Evolutionary conservation across 2,888 invertebrate genomes (phyloP), one percentile per base, ranked within the genome.

Genomic region (Hipparchia sbordonii): DNA sequence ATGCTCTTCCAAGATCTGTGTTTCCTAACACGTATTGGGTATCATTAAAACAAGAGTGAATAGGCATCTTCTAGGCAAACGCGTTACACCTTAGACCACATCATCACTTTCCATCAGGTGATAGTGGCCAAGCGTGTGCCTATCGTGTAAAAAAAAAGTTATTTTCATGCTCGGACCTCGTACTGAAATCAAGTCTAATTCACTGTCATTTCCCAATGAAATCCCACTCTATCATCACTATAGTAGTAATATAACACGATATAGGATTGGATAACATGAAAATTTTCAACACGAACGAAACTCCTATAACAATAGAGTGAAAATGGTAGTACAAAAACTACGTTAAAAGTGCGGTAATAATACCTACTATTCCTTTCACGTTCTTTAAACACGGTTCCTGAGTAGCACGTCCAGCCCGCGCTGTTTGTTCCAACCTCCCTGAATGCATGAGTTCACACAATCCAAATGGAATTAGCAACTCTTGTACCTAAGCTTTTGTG

Each of bases 401-500:
- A 7, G n/a, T n/a, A 13, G n/a, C 48, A 51, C 63, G 63, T 51
- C 63, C 0, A 0, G 48, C 48, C 8, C 12, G 51, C 63, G 8
- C 51, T 23, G 23, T 52, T 65, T 12, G 51, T 65, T 65, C 63
- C 63, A 52, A 51, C 51, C 51, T 33, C 12, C 56, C 13, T 13
- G 56, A n/a, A 56, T 65, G 52, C 51, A 65, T 51, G 51, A 65
- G 63, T 65, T 65, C 33, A 51, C 63, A 52, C 33, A 65, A 23
- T 65, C 51, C 33, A 56, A 56, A 56, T 13, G 56, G 56, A 56
- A 56, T 52, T 51, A 65, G 51, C 23, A 52, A 51, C 12, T 33
- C 51, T 33, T 51, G 63, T 65, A 23, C 23, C 23, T 23, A 65
- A 51, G 63, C 63, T 65, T 65, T 52, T 23, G 33, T 65, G 10